These are phyloP conservation scores for Elysia chlorotica DNA, from an alignment of 1,140 invertebrate genomes.

Conservation along the genomic window DNA sequence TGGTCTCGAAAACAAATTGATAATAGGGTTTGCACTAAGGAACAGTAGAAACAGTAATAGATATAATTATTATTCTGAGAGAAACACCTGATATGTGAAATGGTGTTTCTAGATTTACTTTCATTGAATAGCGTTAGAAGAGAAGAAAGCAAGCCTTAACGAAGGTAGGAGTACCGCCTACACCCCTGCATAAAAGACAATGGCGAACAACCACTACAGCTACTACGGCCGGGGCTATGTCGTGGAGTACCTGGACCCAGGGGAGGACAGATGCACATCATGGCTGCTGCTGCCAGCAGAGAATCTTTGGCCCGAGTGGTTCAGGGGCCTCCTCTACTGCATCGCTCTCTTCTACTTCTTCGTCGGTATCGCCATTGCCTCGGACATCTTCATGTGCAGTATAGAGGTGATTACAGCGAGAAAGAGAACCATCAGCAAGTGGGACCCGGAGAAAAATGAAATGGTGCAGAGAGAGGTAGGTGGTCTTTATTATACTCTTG, in stretches of 20 bases:
- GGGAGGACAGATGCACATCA: conserved; percentile 37
- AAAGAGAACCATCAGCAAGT: conserved; percentile 43
- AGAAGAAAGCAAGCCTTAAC: too few species aligned
- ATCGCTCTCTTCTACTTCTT: conserved; percentile 51
- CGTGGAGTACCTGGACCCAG: conserved; percentile 27
- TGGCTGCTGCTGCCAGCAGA: conserved; percentile 56
- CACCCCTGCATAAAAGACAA: too few species aligned
- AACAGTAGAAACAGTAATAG: too few species aligned
- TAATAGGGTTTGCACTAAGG: too few species aligned
- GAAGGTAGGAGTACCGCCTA: too few species aligned
- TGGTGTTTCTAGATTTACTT: too few species aligned
- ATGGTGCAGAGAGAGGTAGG: conserved; percentile 45
- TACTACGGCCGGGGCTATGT: conserved; percentile 42
- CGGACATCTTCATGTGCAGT: conserved; percentile 69
- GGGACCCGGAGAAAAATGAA: conserved; percentile 49
- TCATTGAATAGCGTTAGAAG: too few species aligned
- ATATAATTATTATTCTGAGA: too few species aligned
- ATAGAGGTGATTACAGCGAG: conserved; percentile 65
- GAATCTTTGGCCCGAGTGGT: conserved; percentile 48
- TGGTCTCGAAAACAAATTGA: too few species aligned
- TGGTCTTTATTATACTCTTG: background rate
- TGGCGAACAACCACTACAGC: conserved; percentile 11
- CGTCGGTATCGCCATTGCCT: conserved; percentile 67
- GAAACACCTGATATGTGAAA: too few species aligned
- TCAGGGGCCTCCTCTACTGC: conserved; percentile 51